These are phyloP conservation scores for Pseudonaja textilis DNA, from an alignment of 2,113 vertebrate genomes.

Conservation along the genomic window DNA sequence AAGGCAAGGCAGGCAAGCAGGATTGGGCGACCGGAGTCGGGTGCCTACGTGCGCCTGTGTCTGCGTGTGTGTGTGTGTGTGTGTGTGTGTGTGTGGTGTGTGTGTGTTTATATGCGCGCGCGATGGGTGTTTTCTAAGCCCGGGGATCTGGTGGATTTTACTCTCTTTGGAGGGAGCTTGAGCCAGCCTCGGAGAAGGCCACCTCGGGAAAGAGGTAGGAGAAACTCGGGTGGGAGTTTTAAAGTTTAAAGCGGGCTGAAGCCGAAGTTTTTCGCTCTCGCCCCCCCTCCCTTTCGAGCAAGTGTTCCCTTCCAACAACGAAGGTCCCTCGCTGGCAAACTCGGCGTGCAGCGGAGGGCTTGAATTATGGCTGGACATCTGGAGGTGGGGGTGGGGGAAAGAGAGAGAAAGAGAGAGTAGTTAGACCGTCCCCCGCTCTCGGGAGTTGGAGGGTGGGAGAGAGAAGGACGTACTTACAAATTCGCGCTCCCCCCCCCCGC, in stretches of 20 bases:
- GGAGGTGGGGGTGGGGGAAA: not conserved
- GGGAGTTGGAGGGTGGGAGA: not conserved
- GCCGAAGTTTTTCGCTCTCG: slow-evolving; percentile 1
- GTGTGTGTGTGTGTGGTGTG: not conserved
- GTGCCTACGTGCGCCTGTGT: not conserved
- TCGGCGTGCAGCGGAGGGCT: not conserved
- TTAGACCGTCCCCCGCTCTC: not conserved
- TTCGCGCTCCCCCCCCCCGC: not conserved
- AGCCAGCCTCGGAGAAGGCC: not conserved
- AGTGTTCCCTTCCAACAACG: not conserved
- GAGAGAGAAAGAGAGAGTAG: not conserved
- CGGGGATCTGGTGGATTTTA: not conserved
- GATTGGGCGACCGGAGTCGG: not conserved
- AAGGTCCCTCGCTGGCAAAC: not conserved
- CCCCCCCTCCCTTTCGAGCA: not conserved
- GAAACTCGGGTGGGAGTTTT: not conserved
- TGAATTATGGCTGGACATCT: slow-evolving; percentile 28
- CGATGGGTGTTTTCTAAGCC: not conserved
- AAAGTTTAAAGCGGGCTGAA: slow-evolving; percentile 9
- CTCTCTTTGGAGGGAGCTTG: not conserved
- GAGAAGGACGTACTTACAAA: not conserved
- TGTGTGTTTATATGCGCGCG: not conserved
- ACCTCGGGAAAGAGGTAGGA: not conserved
- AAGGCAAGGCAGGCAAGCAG: slow-evolving; percentile 7
- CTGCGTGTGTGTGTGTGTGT: not conserved